Percentiles rank a stretch among this genome's conserved stretches.
phyloP scores from a whole-genome alignment of 2,113 vertebrate species.

The Vulpes lagopus region DNA sequence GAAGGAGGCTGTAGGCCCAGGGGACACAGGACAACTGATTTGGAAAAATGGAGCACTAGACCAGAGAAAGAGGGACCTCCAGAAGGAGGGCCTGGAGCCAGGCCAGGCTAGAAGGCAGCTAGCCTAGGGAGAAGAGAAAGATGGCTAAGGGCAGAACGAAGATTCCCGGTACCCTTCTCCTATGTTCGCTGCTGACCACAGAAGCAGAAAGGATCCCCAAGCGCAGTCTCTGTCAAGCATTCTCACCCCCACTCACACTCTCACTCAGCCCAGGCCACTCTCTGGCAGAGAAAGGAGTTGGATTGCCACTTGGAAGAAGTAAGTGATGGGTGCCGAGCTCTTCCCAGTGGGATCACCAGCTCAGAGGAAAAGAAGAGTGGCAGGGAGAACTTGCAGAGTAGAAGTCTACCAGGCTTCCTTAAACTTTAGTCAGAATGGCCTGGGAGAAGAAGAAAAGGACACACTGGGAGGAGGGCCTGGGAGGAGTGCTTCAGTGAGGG shows the following conservation, averaged over 20 bases:
- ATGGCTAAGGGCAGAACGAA: background rate
- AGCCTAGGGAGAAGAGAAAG: background rate
- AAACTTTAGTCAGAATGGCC: background rate
- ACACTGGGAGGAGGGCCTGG: background rate
- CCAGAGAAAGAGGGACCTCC: background rate
- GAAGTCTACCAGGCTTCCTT: background rate
- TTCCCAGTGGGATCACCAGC: background rate
- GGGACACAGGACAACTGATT: background rate
- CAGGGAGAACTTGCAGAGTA: background rate
- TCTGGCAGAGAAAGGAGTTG: background rate
- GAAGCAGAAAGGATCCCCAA: background rate
- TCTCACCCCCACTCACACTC: background rate
- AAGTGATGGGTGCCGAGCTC: background rate
- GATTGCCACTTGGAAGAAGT: background rate
- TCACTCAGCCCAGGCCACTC: background rate
- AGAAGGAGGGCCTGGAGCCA: background rate
- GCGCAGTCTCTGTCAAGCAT: background rate
- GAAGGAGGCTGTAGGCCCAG: background rate
- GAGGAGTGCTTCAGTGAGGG: background rate
- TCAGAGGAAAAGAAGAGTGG: background rate
- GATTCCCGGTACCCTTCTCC: background rate
- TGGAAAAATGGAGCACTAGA: background rate
- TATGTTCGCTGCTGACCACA: background rate
- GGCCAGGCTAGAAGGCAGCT: background rate
- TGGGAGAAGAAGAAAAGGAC: background rate